Percentiles rank a stretch among this genome's conserved stretches.
phyloP scores from a whole-genome alignment of 2,888 invertebrate species.

The Nephrotoma flavescens region DNA sequence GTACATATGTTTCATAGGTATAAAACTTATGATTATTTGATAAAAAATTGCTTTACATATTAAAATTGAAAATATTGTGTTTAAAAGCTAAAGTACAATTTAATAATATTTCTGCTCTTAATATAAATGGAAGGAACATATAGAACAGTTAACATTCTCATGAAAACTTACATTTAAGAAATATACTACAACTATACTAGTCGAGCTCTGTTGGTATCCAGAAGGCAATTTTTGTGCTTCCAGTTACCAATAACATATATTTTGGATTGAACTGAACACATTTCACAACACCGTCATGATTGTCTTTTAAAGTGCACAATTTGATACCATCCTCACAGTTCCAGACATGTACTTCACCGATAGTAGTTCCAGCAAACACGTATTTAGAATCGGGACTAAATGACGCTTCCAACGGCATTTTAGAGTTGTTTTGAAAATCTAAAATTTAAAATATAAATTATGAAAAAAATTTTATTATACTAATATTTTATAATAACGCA shows the following conservation, averaged over 20 bases:
- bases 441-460: not conserved
- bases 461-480: not conserved
- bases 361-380: conserved; percentile 94
- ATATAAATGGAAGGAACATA: too few species aligned
- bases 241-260: conserved; percentile 96
- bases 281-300: conserved; percentile 91
- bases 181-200: too few species aligned
- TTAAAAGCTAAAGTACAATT: too few species aligned
- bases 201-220: conserved; percentile 58
- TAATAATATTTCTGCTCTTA: too few species aligned
- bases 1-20: too few species aligned
- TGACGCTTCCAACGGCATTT: conserved; percentile 90
- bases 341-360: conserved; percentile 97
- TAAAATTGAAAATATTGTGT: too few species aligned
- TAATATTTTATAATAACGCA: not conserved
- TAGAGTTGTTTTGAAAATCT: conserved; percentile 88
- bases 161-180: too few species aligned
- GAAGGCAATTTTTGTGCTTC: conserved; percentile 97
- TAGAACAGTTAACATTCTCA: too few species aligned
- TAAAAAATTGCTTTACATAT: too few species aligned
- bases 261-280: conserved; percentile 98
- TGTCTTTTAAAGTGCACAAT: conserved; percentile 77
- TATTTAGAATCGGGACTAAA: conserved; percentile 98
- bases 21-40: too few species aligned
- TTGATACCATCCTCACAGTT: conserved; percentile 91